Base-by-base conservation (phyloP, 1,140 invertebrate species). In the Elysia chlorotica region DNA sequence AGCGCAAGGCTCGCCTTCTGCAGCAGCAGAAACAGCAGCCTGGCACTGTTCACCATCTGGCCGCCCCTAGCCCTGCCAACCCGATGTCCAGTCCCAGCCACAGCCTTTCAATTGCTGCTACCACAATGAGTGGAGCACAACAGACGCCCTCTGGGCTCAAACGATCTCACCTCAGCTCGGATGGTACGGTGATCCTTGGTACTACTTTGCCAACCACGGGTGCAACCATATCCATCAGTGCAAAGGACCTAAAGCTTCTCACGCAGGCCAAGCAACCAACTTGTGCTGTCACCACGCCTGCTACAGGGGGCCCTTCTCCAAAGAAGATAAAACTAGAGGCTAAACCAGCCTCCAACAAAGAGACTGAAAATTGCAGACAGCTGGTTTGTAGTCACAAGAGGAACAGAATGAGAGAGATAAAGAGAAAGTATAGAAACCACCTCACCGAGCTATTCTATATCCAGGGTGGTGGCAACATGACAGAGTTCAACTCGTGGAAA, bases 401-500 rank as follows among this genome's bases (percentile, higher is more conserved):
- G 30, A 77, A 75, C 63, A 77, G 84, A 56, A 79, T 87, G 76
- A 71, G 69, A 23, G 80, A 81, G 56, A 65, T 86, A 17, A 88
- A 89, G 68, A 90, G 90, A 31, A 90, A 88, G 82, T 94, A 94
- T 87, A 91, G 91, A 78, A 94, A 96, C 82, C 91, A 93, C 87
- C 90, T 93, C 76, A 91, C 93, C 62, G 95, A 96, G 88, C 88
- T 93, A 65, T 96, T 92, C 89, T 96, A 94, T 86, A 89, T 96
- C 54, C 92, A 95, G 87, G 91, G 90, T 80, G 92, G 93, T 74
- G 93, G 93, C 41, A 95, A 95, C 86, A 91, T 96, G 87, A 93
- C 95, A 90, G 95, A 96, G 83, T 94, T 92, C 85, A 90, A 91
- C 78, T 87, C 90, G 37, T 96, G 94, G 93, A 92, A 92, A 74